A percentile compares a stretch with the other conserved stretches of the same genome.
phyloP scores from a whole-genome alignment of 2,113 vertebrate genomes.

The Salminus brasiliensis region DNA sequence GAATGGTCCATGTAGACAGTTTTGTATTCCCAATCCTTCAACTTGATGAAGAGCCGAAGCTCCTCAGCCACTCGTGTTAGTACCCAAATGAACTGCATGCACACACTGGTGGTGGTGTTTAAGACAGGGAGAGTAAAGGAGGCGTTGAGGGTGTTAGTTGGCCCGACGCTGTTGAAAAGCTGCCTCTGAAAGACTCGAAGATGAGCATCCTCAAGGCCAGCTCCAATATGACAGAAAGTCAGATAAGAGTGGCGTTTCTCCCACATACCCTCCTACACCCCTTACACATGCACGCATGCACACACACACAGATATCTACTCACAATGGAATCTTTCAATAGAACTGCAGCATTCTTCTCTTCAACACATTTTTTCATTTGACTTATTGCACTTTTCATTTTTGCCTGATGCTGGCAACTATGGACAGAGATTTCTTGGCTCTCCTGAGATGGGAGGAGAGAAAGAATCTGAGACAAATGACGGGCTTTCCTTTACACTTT shows the following conservation, averaged over 20 bases:
- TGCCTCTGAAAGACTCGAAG: slow-evolving; percentile 28
- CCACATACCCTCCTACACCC: slow-evolving; percentile 25
- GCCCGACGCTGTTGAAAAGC: slow-evolving; percentile 17
- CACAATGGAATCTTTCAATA: slow-evolving; percentile 45
- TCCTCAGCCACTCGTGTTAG: background rate
- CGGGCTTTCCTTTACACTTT: slow-evolving; percentile 29
- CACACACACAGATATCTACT: slow-evolving; percentile 24
- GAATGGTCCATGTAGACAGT: background rate
- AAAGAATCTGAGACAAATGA: slow-evolving; percentile 15
- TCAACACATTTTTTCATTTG: slow-evolving; percentile 4
- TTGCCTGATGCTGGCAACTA: slow-evolving; percentile 13
- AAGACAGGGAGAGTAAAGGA: slow-evolving; percentile 1
- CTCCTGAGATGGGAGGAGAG: background rate
- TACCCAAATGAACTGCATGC: background rate
- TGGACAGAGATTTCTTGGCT: slow-evolving; percentile 33
- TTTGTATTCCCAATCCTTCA: background rate
- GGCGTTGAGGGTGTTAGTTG: slow-evolving; percentile 25
- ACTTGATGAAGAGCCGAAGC: background rate
- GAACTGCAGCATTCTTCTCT: slow-evolving; percentile 38
- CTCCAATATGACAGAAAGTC: slow-evolving; percentile 31
- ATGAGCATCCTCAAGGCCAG: slow-evolving; percentile 55
- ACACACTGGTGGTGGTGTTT: slow-evolving; percentile 18
- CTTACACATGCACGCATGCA: slow-evolving; percentile 20
- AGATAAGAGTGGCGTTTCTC: slow-evolving; percentile 24
- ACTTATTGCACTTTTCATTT: slow-evolving; percentile 43